A percentile compares a stretch with the other conserved stretches of the same genome.
These are phyloP conservation scores for Nemotelus pantherinus DNA, from an alignment of 2,888 invertebrate species.

Conservation along the genomic window DNA sequence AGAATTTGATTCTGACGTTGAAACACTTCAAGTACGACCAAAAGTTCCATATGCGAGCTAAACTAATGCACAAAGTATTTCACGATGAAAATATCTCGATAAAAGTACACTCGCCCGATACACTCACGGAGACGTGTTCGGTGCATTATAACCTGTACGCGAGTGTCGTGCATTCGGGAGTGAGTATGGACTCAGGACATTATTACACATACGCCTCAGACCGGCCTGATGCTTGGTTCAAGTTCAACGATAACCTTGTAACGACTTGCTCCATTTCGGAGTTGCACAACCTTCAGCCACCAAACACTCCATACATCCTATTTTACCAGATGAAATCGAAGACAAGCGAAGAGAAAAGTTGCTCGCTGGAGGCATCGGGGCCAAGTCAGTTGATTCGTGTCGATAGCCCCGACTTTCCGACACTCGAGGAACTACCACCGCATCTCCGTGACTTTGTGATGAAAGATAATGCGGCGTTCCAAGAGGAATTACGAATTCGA, in stretches of 20 bases:
- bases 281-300: conserved; percentile 72
- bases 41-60: conserved; percentile 78
- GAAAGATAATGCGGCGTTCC: conserved; percentile 60
- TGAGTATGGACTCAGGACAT: conserved; percentile 85
- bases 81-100: conserved; percentile 69
- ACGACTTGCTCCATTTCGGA: conserved; percentile 70
- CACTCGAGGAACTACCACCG: conserved; percentile 61
- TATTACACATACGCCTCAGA: conserved; percentile 86
- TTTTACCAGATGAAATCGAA: conserved; percentile 72
- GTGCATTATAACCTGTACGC: conserved; percentile 79
- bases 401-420: conserved; percentile 57
- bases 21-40: conserved; percentile 83
- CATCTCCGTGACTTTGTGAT: conserved; percentile 61
- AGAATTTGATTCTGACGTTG: conserved; percentile 80
- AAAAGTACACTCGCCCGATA: conserved; percentile 63
- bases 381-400: conserved; percentile 58
- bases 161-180: conserved; percentile 85
- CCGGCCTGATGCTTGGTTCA: conserved; percentile 74
- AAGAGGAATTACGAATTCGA: conserved; percentile 58
- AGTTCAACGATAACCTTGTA: conserved; percentile 84
- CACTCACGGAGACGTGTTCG: conserved; percentile 57
- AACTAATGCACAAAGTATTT: conserved; percentile 76
- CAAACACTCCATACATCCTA: conserved; percentile 85
- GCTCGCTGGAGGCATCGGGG: conserved; percentile 50
- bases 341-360: conserved; percentile 53